A percentile compares a stretch with the other conserved stretches of the same genome.
phyloP scores from a whole-genome alignment of 1,140 invertebrate species.

The Periplaneta americana region DNA sequence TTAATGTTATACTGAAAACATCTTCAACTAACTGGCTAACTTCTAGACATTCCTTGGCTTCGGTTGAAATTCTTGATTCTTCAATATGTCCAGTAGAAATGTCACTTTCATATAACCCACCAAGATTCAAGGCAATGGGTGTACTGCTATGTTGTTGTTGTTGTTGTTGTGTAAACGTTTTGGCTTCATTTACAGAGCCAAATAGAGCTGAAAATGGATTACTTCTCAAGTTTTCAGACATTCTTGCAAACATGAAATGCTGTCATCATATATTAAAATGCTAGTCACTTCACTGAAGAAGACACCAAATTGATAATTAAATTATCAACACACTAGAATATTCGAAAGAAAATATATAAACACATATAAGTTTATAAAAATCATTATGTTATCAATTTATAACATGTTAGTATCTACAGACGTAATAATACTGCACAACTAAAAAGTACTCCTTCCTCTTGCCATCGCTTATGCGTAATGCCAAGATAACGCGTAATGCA shows the following conservation, averaged over 20 bases:
- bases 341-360: no score
- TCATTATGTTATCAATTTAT: no score
- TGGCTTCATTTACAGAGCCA: constrained; percentile 31
- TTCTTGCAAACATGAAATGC: constrained; percentile 14
- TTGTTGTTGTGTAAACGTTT: constrained; percentile 31
- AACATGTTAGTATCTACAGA: no score
- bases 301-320: no score
- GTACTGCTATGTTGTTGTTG: constrained; percentile 8
- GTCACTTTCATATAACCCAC: neutral
- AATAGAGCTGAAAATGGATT: constrained; percentile 46
- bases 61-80: neutral
- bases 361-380: no score
- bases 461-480: no score
- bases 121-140: neutral
- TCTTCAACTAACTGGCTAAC: constrained; percentile 48
- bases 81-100: neutral
- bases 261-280: neutral
- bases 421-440: no score
- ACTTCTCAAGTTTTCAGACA: constrained; percentile 35
- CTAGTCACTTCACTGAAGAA: no score
- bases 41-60: constrained; percentile 16
- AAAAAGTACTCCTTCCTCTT: no score
- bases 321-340: no score
- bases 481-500: no score
- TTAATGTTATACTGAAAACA: constrained; percentile 62